Percentiles rank a stretch among this genome's conserved stretches.
Conservation (phyloP, 2,113 vertebrate species). For the Saimiri boliviensis region DNA sequence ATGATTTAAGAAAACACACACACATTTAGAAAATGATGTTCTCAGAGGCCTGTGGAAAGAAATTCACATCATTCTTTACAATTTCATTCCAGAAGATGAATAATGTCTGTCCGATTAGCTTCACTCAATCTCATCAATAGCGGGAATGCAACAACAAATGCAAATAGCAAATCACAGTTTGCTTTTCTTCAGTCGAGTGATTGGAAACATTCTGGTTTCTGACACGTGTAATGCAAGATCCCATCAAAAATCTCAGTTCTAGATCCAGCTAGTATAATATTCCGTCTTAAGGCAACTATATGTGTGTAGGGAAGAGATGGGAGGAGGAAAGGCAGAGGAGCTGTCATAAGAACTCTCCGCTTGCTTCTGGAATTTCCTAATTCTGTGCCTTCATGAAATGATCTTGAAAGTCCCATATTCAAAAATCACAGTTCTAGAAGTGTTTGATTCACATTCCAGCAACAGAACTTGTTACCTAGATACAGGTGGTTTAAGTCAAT, state of each 20-base stretch:
- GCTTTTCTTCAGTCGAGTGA: not conserved
- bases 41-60: slow-evolving; percentile 46
- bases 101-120: slow-evolving; percentile 69
- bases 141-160: not conserved
- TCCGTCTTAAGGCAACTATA: not conserved
- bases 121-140: slow-evolving; percentile 47
- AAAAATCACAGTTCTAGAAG: not conserved
- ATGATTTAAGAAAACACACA: slow-evolving; percentile 54
- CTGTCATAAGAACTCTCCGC: rapidly evolving
- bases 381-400: not conserved
- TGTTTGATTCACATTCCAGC: not conserved
- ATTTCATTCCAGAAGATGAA: slow-evolving; percentile 70
- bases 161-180: slow-evolving; percentile 5
- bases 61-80: slow-evolving; percentile 52
- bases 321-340: rapidly evolving
- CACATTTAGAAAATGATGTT: slow-evolving; percentile 65
- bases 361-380: not conserved
- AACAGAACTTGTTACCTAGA: not conserved
- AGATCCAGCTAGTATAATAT: not conserved
- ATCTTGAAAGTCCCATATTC: not conserved
- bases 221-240: not conserved
- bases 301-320: not conserved
- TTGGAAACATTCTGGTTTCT: not conserved
- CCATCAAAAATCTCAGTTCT: not conserved
- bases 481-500: no score